Percentiles rank a stretch among this genome's conserved stretches.
Evolutionary conservation across 2,888 invertebrate genomes (phyloP).

Genomic region (Hydropsyche betteni): DNA sequence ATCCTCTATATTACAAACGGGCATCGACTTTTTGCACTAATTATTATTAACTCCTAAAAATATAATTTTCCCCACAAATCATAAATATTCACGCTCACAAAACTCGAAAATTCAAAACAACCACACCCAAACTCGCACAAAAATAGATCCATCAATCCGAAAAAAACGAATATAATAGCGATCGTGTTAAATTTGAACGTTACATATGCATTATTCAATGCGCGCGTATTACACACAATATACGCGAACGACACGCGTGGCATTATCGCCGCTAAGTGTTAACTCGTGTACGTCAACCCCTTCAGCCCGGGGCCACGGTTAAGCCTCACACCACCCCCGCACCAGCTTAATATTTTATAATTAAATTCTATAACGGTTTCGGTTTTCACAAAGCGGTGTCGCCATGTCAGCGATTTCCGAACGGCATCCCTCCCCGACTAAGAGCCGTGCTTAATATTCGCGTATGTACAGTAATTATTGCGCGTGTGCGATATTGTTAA

Average conservation of each 20-base stretch:
- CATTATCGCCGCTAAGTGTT: slow-evolving; percentile 34
- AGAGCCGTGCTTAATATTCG: too few species aligned
- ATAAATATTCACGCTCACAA: too few species aligned
- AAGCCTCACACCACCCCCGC: slow-evolving; percentile 20
- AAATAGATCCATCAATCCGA: too few species aligned
- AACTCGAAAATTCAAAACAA: too few species aligned
- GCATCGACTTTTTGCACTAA: too few species aligned
- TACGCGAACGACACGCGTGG: not conserved
- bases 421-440: not conserved
- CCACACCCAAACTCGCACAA: too few species aligned
- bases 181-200: slow-evolving; percentile 14
- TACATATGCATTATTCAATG: slow-evolving; percentile 19
- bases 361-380: slow-evolving; percentile 47
- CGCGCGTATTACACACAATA: slow-evolving; percentile 3
- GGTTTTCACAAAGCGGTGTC: slow-evolving; percentile 40
- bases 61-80: too few species aligned
- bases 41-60: too few species aligned
- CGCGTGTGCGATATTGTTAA: too few species aligned
- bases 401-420: slow-evolving; percentile 36
- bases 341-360: slow-evolving; percentile 44
- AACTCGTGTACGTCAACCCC: slow-evolving; percentile 35
- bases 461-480: too few species aligned
- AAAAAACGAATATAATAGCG: not conserved
- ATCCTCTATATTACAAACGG: too few species aligned
- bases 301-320: slow-evolving; percentile 32